Evolutionary conservation across 2,888 invertebrate species (phyloP), one percentile per base, ranked within the genome.

Genomic region (Disparrhopalites patrizii): DNA sequence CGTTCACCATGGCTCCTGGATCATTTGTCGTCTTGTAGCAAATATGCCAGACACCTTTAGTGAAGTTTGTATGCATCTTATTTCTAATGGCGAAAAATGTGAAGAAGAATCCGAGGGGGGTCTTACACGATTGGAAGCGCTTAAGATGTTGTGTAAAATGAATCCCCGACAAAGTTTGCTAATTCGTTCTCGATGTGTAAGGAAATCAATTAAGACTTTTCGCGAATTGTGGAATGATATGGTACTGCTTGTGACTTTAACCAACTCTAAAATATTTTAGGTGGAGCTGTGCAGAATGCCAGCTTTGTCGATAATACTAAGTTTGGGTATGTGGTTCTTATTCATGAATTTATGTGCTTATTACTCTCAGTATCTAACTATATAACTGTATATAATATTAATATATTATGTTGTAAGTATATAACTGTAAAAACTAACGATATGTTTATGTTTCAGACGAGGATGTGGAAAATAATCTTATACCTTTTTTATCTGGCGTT

Each of bases 1-100:
- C 80, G 89, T 96, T 0, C 90, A 91, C 76, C 91, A 93, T 80
- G 96, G 96, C 0, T 87, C 92, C 13, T 85, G 87, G 73, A 89
- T 97, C 67, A 89, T 96, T 75, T 93, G 93, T 76, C 88, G 94
- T 81, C 83, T 96, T 70, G 90, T 96, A 1, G 93, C 95, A 0
- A 97, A 97, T 79, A 91, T 91, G 82, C 95, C 96, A 1, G 95
- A 96, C 78, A 89, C 89, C 10, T 56, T 56, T 36, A 50, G 36
- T 30, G 47, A 38, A 55, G 93, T 95, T 60, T 90, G 92, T 69
- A 86, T 87, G 18, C 87, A 89, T 74, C 81, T 97, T 68, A 91
- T 97, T 47, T 82, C 87, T 58, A 91, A 90, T 79, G 93, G 93
- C 23, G 95, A 93, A 77, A 84, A 86, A 75, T 87, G 88, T 77